Percentiles rank a stretch among this genome's conserved stretches.
Evolutionary conservation across 2,113 vertebrate species (phyloP).

Genomic region (Eudyptes chrysolophus): DNA sequence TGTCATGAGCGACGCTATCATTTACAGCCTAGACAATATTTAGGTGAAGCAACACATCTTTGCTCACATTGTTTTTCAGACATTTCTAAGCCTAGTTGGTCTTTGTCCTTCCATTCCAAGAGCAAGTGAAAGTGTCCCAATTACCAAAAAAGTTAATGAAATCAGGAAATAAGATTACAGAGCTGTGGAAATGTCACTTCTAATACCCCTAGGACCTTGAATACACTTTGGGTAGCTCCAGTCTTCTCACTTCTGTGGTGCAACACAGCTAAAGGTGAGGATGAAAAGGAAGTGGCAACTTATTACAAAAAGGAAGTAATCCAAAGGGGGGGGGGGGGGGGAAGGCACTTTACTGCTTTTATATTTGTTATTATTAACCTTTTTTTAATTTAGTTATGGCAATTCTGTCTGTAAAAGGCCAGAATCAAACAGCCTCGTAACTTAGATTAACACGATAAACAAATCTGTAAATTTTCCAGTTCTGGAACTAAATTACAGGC

Average conservation of each 20-base stretch:
- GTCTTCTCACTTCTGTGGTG: not conserved
- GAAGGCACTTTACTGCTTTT: not conserved
- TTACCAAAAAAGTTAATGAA: not conserved
- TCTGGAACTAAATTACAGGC: not conserved
- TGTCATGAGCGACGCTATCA: not conserved
- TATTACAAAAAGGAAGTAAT: not conserved
- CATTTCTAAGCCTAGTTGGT: not conserved
- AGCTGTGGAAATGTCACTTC: not conserved
- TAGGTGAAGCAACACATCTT: not conserved
- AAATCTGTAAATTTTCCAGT: not conserved
- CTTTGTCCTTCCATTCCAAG: not conserved
- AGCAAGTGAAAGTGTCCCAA: not conserved
- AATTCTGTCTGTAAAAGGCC: not conserved
- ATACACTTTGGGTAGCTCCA: not conserved
- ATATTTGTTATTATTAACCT: not conserved
- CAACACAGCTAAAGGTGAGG: not conserved
- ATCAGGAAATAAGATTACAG: not conserved
- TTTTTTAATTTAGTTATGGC: not conserved
- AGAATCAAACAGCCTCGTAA: not conserved
- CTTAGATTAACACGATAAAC: not conserved
- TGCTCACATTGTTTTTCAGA: not conserved
- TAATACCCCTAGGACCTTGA: not conserved
- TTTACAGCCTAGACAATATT: not conserved
- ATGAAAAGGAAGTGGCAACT: not conserved
- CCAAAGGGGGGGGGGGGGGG: accelerated